Evolutionary conservation across 2,888 invertebrate genomes (phyloP).

Genomic region (Andrena trimmerana): DNA sequence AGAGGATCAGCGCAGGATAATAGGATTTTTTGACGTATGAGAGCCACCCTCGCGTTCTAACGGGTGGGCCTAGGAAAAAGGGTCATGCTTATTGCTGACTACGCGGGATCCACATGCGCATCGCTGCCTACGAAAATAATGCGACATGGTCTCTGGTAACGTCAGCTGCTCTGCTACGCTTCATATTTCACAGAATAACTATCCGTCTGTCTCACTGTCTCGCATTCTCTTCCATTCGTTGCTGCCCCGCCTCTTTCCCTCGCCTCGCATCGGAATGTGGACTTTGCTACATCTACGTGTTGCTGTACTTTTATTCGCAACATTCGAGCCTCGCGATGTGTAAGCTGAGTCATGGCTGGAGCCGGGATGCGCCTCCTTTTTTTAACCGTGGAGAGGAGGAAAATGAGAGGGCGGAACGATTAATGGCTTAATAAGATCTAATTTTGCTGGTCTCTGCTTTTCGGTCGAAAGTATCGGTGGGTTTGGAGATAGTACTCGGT

Average conservation of each 20-base stretch:
- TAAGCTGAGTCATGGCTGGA: constrained; percentile 39
- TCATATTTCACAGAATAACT: constrained; percentile 74
- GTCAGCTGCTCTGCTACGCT: constrained; percentile 77
- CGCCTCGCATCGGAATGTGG: neutral
- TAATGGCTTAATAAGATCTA: constrained; percentile 53
- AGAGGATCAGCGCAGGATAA: constrained; percentile 72
- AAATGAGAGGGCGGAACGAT: constrained; percentile 24
- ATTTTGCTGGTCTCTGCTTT: constrained; percentile 36
- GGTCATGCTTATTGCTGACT: constrained; percentile 80
- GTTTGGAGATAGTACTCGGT: neutral
- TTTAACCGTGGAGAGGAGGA: neutral
- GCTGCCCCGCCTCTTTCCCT: neutral
- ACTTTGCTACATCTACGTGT: constrained; percentile 4
- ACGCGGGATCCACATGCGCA: constrained; percentile 74
- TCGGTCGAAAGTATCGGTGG: neutral
- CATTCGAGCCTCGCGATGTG: neutral
- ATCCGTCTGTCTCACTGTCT: constrained; percentile 57
- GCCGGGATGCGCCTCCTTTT: neutral
- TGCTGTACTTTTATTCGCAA: constrained; percentile 27
- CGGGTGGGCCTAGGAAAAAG: constrained; percentile 52
- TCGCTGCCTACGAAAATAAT: constrained; percentile 81
- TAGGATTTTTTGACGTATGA: constrained; percentile 76
- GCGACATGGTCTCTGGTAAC: constrained; percentile 79
- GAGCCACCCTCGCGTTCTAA: constrained; percentile 50
- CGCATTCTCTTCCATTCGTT: neutral